Evolutionary conservation across 2,888 invertebrate genomes (phyloP).

Genomic region (Linyphia triangularis): DNA sequence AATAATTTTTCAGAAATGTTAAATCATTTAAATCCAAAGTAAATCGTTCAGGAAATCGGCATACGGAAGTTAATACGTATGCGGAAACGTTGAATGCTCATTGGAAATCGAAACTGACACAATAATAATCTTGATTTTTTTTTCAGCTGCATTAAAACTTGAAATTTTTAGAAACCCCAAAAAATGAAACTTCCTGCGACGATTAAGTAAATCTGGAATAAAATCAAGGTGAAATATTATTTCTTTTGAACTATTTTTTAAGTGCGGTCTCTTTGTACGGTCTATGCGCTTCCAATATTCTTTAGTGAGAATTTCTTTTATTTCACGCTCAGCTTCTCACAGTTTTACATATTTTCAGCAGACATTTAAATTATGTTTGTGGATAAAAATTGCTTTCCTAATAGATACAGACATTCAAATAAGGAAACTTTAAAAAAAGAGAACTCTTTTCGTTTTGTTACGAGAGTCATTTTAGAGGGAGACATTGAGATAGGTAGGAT

Average conservation of each 20-base stretch:
- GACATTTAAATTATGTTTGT: conserved; percentile 25
- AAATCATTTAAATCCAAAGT: no score
- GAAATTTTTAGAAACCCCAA: neutral
- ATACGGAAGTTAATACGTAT: neutral
- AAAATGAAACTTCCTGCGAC: no score
- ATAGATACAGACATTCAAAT: conserved; percentile 13
- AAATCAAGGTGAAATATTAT: neutral
- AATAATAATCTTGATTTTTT: neutral
- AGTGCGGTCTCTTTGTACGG: neutral
- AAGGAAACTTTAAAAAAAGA: neutral
- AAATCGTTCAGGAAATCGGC: no score
- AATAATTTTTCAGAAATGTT: no score
- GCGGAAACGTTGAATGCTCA: neutral
- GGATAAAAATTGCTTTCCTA: conserved; percentile 8
- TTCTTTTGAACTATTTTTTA: neutral
- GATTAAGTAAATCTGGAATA: neutral
- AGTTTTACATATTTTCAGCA: neutral
- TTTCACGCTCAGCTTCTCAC: neutral
- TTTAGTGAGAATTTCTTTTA: neutral
- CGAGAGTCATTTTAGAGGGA: neutral
- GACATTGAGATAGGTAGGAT: neutral
- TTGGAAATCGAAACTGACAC: neutral
- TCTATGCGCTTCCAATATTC: neutral
- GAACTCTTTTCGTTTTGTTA: neutral
- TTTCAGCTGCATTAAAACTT: neutral